phyloP scores from a whole-genome alignment of 2,888 invertebrate species.

The Macrophya alboannulata region DNA sequence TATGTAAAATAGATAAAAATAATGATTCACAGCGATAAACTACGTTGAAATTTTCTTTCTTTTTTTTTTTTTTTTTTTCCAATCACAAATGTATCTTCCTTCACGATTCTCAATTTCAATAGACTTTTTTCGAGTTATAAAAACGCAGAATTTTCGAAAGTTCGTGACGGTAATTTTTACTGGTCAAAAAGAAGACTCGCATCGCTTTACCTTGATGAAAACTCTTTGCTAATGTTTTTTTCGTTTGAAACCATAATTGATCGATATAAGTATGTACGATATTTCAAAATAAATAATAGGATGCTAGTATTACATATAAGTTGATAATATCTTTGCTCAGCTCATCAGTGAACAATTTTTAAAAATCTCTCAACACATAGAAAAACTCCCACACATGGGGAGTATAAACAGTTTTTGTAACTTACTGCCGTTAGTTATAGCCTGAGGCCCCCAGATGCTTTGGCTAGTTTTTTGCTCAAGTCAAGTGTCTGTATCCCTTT shows the following conservation, averaged over 20 bases:
- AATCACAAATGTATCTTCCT: neutral
- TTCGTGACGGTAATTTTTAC: too few species aligned
- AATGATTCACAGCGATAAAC: neutral
- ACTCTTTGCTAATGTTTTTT: neutral
- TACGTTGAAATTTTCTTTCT: neutral
- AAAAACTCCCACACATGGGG: conserved; percentile 36
- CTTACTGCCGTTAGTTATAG: conserved; percentile 24
- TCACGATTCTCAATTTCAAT: too few species aligned
- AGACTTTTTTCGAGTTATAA: too few species aligned
- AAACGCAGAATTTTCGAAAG: too few species aligned
- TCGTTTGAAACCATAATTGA: neutral
- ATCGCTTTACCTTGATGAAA: too few species aligned
- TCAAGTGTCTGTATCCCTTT: conserved; percentile 62
- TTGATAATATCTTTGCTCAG: conserved; percentile 11
- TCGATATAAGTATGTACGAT: neutral
- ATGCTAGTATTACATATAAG: neutral
- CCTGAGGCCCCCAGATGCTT: conserved; percentile 65
- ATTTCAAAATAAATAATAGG: neutral
- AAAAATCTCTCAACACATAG: conserved; percentile 48
- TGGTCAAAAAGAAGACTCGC: too few species aligned
- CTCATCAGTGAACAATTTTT: conserved; percentile 16
- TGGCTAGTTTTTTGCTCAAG: conserved; percentile 61
- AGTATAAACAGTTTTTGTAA: conserved; percentile 38
- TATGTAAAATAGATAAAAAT: neutral
- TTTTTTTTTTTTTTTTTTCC: neutral